These are phyloP conservation scores for Neomicropteryx cornuta DNA, from an alignment of 1,140 invertebrate genomes.

Conservation along the genomic window DNA sequence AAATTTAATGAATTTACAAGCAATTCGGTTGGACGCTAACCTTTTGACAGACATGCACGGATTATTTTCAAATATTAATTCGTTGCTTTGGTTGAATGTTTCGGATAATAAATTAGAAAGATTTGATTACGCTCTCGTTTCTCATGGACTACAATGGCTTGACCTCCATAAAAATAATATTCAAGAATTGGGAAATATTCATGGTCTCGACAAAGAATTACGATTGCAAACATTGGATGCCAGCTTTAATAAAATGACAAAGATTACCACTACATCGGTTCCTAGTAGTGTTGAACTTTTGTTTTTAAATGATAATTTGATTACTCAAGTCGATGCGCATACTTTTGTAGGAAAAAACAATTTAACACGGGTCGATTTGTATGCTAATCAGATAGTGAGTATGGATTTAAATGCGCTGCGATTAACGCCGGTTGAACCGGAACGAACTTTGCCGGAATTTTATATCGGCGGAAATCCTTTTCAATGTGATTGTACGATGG, in stretches of 20 bases:
- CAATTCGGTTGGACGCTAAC: conserved; percentile 79
- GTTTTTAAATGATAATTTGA: conserved; percentile 75
- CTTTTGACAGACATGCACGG: conserved; percentile 73
- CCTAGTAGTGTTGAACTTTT: conserved; percentile 68
- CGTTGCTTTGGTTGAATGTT: conserved; percentile 80
- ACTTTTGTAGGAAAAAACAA: conserved; percentile 77
- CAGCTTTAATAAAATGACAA: conserved; percentile 69
- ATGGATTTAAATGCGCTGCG: conserved; percentile 71
- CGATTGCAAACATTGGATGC: conserved; percentile 67
- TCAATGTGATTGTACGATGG: conserved; percentile 78
- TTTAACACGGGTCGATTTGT: conserved; percentile 72
- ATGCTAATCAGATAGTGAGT: conserved; percentile 72
- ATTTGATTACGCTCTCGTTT: conserved; percentile 84
- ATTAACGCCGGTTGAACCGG: conserved; percentile 56
- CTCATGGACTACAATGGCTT: conserved; percentile 72
- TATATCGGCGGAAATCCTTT: conserved; percentile 82
- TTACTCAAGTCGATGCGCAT: conserved; percentile 64
- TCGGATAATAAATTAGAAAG: conserved; percentile 81
- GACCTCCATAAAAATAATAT: conserved; percentile 86
- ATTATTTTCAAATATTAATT: conserved; percentile 70
- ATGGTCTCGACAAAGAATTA: conserved; percentile 54
- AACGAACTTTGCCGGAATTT: conserved; percentile 65
- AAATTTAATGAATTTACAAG: conserved; percentile 66
- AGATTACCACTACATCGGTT: conserved; percentile 55
- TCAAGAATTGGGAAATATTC: conserved; percentile 67